Conservation (phyloP, 2,113 vertebrate species). For the Neodon shergylaensis region DNA sequence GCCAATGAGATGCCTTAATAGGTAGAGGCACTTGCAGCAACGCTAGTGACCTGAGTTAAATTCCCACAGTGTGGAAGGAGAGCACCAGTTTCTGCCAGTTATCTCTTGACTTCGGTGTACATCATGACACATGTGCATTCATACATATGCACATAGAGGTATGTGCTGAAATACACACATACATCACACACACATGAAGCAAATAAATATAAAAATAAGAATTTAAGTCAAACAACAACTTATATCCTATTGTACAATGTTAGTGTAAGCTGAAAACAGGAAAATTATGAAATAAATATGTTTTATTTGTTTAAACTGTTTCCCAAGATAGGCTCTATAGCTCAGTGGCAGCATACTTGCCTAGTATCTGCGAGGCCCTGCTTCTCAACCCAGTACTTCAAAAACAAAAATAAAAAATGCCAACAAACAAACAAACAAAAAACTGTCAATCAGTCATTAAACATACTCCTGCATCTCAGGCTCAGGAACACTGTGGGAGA, state of each 20-base stretch:
- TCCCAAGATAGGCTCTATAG: not conserved
- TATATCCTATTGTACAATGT: slow-evolving; percentile 15
- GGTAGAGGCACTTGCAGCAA: no score
- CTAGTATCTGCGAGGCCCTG: not conserved
- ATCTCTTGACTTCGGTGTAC: not conserved
- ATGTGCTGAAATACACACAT: not conserved
- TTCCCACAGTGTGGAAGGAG: not conserved
- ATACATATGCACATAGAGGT: not conserved
- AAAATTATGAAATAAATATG: not conserved
- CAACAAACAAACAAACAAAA: not conserved
- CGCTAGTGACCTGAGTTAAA: no score
- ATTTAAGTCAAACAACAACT: slow-evolving; percentile 38
- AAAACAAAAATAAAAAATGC: not conserved
- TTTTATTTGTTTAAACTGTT: slow-evolving; percentile 17
- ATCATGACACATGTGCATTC: not conserved
- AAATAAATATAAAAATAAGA: not conserved
- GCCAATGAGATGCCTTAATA: not conserved
- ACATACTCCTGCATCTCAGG: not conserved
- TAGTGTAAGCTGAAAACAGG: slow-evolving; percentile 11
- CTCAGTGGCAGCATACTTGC: not conserved
- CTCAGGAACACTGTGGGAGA: not conserved
- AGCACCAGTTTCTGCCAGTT: not conserved
- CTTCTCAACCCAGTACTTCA: not conserved
- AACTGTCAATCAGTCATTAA: not conserved
- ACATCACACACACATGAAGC: not conserved